These are phyloP conservation scores for Thalassaphorura encarpata DNA, from an alignment of 1,140 invertebrate genomes.

Conservation along the genomic window DNA sequence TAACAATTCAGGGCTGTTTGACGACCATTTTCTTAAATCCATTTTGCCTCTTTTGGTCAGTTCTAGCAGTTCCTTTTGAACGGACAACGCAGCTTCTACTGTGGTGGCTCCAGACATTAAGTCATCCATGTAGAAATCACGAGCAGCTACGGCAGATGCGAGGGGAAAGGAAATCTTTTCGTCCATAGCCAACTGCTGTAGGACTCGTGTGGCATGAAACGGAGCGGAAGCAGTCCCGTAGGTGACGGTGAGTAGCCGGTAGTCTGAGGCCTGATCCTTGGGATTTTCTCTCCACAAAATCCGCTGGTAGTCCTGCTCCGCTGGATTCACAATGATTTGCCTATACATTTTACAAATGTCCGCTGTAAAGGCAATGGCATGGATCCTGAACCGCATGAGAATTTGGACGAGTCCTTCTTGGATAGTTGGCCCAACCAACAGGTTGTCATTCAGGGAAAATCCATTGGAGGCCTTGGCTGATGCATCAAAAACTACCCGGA, in stretches of 20 bases:
- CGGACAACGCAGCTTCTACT: background rate
- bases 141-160: constrained; percentile 8
- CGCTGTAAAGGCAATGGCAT: constrained; percentile 23
- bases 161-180: constrained; percentile 18
- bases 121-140: constrained; percentile 39
- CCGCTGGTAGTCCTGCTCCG: constrained; percentile 5
- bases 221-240: constrained; percentile 36
- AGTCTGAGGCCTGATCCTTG: constrained; percentile 27
- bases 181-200: constrained; percentile 33
- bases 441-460: constrained; percentile 22
- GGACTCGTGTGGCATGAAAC: constrained; percentile 34
- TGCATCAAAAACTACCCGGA: constrained; percentile 30
- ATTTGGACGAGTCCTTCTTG: constrained; percentile 15
- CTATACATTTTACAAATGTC: constrained; percentile 33
- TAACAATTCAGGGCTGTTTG: background rate
- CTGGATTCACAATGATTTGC: constrained; percentile 20
- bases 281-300: constrained; percentile 31
- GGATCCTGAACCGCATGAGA: constrained; percentile 16
- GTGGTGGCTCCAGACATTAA: constrained; percentile 31
- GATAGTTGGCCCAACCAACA: constrained; percentile 14
- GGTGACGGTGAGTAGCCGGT: constrained; percentile 34
- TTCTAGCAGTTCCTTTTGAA: constrained; percentile 9
- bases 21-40: constrained; percentile 6
- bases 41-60: background rate
- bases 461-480: constrained; percentile 14